Conservation (phyloP, 2,113 vertebrate genomes). For the Monarcha castaneiventris region DNA sequence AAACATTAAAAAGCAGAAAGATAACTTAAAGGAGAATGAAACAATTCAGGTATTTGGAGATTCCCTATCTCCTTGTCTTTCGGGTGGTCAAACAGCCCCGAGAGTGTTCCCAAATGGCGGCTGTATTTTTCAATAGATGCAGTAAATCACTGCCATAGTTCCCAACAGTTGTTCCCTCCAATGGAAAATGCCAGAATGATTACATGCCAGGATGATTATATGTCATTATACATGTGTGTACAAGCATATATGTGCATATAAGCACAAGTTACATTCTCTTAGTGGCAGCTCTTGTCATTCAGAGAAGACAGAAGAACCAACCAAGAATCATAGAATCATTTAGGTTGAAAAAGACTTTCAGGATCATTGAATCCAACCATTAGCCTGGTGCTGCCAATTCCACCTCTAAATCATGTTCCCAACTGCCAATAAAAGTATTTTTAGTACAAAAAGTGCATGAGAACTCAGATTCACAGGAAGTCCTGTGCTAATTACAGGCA, state of each 20-base stretch:
- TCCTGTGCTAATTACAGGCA: neutral
- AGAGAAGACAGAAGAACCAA: neutral
- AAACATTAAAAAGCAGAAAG: neutral
- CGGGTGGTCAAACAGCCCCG: neutral
- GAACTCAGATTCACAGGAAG: neutral
- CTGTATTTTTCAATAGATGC: neutral
- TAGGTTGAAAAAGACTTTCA: neutral
- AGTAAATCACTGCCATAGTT: neutral
- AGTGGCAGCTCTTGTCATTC: neutral
- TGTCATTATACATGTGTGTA: neutral
- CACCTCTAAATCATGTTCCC: neutral
- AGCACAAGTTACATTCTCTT: neutral
- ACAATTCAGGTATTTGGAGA: neutral
- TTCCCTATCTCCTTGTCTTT: neutral
- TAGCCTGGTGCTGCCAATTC: neutral
- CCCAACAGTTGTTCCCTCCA: neutral
- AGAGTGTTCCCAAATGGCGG: neutral
- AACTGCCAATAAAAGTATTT: neutral
- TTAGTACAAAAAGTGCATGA: neutral
- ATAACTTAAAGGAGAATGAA: neutral
- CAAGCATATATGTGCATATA: neutral
- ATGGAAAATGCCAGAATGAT: neutral
- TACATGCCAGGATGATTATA: neutral
- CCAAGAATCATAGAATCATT: neutral
- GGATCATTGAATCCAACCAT: neutral